Base-by-base conservation (phyloP, 2,888 invertebrate genomes). In the Rhagonycha fulva region DNA sequence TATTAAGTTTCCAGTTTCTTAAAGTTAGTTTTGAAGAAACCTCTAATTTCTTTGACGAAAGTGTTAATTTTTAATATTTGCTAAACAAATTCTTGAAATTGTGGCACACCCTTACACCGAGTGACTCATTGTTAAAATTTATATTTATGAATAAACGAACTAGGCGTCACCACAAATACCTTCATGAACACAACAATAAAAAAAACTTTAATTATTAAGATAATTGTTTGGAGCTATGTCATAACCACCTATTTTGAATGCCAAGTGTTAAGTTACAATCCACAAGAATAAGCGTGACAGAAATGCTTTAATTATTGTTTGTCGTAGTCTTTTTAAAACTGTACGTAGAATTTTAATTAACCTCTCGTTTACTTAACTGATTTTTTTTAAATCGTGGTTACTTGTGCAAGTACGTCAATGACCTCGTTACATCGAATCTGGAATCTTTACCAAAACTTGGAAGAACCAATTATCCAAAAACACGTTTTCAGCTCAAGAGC, bases 91-190 rank as follows among this genome's bases (percentile, higher is more conserved):
- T 66, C 63, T n/a, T n/a, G n/a, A 66, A 66, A 66, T 66, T 26
- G 12, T 26, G 63, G 23, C 63, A 26, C 63, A 66, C 63, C 63
- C 63, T 66, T 7, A 26, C 11, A 24, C 63, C n/a, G n/a, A 63
- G 12, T 47, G 47, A 47, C 9, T 66, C 63, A n/a, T 66, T 1
- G 23, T 26, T 66, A n/a, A 66, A 66, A 24, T 66, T 66, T 24
- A 66, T 66, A 26, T 66, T 66, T 66, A 62, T 23, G 23, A 62
- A 62, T 19, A 66, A 47, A 23, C 24, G n/a, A 26, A 19, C 63
- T 73, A 73, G 68, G 73, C 73, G 73, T 72, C 26, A n/a, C 62
- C 68, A 9, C n/a, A 62, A 71, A 66, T 28, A 68, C 63, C 69
- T 72, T 61, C 24, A n/a, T 62, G 66, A 70, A 19, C 66, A 24